Evolutionary conservation across 2,888 invertebrate genomes (phyloP).

Genomic region (Carcina quercana): DNA sequence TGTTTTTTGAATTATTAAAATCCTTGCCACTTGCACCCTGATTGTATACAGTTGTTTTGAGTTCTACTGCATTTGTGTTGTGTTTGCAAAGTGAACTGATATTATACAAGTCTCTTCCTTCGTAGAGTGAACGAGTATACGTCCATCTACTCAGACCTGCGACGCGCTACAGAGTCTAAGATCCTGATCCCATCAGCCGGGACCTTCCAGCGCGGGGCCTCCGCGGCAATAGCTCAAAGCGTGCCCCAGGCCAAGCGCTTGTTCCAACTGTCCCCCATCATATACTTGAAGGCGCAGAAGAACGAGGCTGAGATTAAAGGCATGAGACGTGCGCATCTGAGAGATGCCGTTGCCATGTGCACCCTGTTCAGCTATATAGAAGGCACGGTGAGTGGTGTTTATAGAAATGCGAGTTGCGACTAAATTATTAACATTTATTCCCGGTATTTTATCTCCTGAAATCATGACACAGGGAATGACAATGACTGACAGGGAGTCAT

Average conservation of each 20-base stretch:
- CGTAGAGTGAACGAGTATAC: conserved; percentile 81
- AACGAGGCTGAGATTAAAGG: conserved; percentile 85
- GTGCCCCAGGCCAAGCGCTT: conserved; percentile 75
- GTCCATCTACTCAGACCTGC: conserved; percentile 80
- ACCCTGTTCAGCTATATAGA: conserved; percentile 80
- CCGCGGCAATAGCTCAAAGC: conserved; percentile 78
- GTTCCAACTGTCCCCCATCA: conserved; percentile 84
- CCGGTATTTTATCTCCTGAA: no score
- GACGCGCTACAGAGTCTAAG: conserved; percentile 74
- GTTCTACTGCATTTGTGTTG: no score
- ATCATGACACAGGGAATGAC: no score
- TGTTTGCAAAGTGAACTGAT: no score
- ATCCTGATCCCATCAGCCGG: conserved; percentile 81
- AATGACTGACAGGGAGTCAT: no score
- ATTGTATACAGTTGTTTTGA: no score
- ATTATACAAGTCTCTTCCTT: no score
- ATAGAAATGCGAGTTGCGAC: not conserved
- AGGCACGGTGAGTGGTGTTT: conserved; percentile 24
- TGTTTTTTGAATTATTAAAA: no score
- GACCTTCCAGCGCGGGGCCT: conserved; percentile 82
- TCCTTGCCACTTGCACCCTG: no score
- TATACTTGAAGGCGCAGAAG: conserved; percentile 90
- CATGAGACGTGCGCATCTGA: conserved; percentile 88
- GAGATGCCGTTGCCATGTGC: conserved; percentile 93
- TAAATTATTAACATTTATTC: not conserved